Percentiles rank a stretch among this genome's conserved stretches.
Evolutionary conservation across 2,888 invertebrate species (phyloP).

Genomic region (Acanthacorydalis orientalis): DNA sequence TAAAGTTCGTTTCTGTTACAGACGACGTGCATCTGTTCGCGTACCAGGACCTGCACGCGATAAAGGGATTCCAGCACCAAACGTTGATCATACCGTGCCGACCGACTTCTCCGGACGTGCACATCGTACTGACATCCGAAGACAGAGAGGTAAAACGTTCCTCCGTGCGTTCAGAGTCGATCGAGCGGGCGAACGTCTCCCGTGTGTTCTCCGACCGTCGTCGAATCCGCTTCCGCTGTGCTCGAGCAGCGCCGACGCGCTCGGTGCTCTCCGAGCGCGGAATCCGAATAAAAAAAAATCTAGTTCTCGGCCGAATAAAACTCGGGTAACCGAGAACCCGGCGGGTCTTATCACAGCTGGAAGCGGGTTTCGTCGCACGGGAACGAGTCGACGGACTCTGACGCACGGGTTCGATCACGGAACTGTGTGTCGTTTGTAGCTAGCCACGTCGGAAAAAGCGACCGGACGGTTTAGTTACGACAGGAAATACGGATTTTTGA

Average conservation of each 20-base stretch:
- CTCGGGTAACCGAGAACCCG: too few relatives aligned
- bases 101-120: conserved; percentile 39
- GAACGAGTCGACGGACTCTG: too few relatives aligned
- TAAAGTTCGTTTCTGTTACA: conserved; percentile 16
- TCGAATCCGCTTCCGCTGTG: neutral
- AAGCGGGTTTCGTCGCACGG: too few relatives aligned
- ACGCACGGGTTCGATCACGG: too few relatives aligned
- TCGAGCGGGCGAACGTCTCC: neutral
- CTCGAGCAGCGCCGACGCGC: too few relatives aligned
- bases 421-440: neutral
- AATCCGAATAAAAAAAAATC: too few relatives aligned
- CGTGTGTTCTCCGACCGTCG: too few relatives aligned
- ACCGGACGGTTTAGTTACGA: neutral
- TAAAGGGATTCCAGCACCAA: conserved; percentile 22
- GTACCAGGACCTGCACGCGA: conserved; percentile 18
- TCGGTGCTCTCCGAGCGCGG: too few relatives aligned
- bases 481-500: conserved; percentile 12
- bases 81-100: conserved; percentile 40
- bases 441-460: too few relatives aligned
- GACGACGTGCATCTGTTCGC: conserved; percentile 30
- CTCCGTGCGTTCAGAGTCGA: too few relatives aligned
- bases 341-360: too few relatives aligned
- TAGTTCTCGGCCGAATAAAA: too few relatives aligned
- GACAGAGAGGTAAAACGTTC: conserved; percentile 23
- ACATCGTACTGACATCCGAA: conserved; percentile 26